A percentile compares a stretch with the other conserved stretches of the same genome.
phyloP scores from a whole-genome alignment of 2,113 vertebrate species.

The Cochlearius cochlearius region DNA sequence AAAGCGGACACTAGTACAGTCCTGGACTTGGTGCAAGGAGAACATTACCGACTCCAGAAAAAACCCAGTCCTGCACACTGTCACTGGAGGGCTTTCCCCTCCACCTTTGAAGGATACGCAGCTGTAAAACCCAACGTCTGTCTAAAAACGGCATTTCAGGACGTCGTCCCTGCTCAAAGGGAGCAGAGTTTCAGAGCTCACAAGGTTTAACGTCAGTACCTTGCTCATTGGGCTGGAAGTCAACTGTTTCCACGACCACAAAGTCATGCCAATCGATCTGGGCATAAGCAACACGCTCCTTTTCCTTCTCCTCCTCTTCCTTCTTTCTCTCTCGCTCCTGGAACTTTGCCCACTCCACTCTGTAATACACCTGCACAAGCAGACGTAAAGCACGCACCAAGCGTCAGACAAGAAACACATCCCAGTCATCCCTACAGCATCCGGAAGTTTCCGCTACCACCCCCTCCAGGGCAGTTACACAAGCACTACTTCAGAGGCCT shows the following conservation, averaged over 20 bases:
- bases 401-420: neutral
- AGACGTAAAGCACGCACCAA: neutral
- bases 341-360: constrained; percentile 98
- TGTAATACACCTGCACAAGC: constrained; percentile 86
- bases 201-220: constrained; percentile 66
- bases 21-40: neutral
- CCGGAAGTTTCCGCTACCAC: too few species aligned
- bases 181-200: neutral
- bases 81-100: neutral
- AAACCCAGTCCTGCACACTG: neutral
- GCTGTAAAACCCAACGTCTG: neutral
- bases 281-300: constrained; percentile 94
- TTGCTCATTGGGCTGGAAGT: constrained; percentile 97
- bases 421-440: neutral
- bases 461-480: neutral
- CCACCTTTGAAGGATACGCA: neutral
- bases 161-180: neutral
- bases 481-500: neutral
- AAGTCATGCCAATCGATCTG: constrained; percentile 99
- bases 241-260: constrained; percentile 96
- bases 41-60: neutral
- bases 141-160: neutral
- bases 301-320: constrained; percentile 96
- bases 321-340: constrained; percentile 97
- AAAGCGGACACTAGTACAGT: neutral